Base-by-base conservation (phyloP, 2,113 vertebrate species). In the Macquaria australasica region DNA sequence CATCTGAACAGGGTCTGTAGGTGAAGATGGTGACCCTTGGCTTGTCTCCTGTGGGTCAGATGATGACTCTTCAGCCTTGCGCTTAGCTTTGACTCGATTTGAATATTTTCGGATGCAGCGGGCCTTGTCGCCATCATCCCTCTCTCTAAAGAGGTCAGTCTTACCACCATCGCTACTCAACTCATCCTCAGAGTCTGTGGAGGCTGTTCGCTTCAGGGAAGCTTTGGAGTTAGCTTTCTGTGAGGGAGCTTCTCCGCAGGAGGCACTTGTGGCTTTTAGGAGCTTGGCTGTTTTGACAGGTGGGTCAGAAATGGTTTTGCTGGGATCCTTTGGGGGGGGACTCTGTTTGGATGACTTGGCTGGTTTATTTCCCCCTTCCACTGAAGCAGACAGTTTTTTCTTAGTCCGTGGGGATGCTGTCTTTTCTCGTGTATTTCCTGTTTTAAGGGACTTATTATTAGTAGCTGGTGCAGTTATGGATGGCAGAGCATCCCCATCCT, bases 221-320 rank as follows among this genome's bases (percentile, higher is more conserved):
- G 76, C 73, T 87, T 91, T 91, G 88, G 87, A 78, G 87, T 83
- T 81, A 8, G 74, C 69, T 73, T 43, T 76, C 48, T 78, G 80
- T 18, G 89, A 86, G 43, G 83, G 77, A 79, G 62, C 86, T 91
- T 93, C 81, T 94, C 90, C 81, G 41, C 88, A 83, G 74, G 89
- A 88, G 90, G 89, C 91, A 89, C 92, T 94, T 95, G 90, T 89
- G 93, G 90, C 25, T 69, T 82, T 90, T 73, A 88, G 84, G 72
- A 90, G 91, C 91, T 91, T 92, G 84, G 90, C 88, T 90, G 92
- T 94, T 87, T 91, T 91, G 51, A 89, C 56, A 83, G 89, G 85
- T 15, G 90, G 87, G 72, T 95, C 90, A 53, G 85, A 83, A 69
- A 76, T 25, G 48, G 28, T 51, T 84, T 69, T 77, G 77, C 81